A percentile compares a stretch with the other conserved stretches of the same genome.
phyloP scores from a whole-genome alignment of 2,888 invertebrate genomes.

The Drosophila picticornis region DNA sequence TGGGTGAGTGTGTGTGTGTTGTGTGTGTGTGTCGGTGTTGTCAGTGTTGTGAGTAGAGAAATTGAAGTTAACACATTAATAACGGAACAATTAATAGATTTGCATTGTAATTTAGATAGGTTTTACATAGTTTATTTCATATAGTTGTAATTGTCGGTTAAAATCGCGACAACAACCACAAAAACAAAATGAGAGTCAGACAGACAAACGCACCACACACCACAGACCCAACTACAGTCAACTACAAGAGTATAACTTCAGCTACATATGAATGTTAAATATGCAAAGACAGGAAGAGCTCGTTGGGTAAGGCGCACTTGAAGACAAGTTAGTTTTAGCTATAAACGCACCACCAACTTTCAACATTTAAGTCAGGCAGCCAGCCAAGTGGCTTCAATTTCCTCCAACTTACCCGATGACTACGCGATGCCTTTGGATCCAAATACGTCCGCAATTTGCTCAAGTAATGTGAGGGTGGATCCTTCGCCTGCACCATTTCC shows the following conservation, averaged over 20 bases:
- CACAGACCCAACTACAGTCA: constrained; percentile 18
- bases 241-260: constrained; percentile 21
- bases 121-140: background rate
- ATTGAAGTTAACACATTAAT: constrained; percentile 79
- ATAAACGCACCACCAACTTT: constrained; percentile 42
- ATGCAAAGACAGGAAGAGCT: constrained; percentile 25
- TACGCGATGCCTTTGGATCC: constrained; percentile 97
- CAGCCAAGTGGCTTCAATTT: constrained; percentile 5
- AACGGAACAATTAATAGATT: constrained; percentile 63
- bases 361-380: constrained; percentile 17
- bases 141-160: constrained; percentile 8
- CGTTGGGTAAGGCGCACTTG: constrained; percentile 6
- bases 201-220: constrained; percentile 55
- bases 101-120: constrained; percentile 27
- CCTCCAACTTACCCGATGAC: constrained; percentile 92
- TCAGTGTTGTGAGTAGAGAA: constrained; percentile 81
- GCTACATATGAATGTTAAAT: constrained; percentile 9
- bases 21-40: constrained; percentile 51
- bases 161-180: constrained; percentile 3
- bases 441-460: constrained; percentile 97
- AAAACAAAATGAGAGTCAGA: constrained; percentile 21
- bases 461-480: constrained; percentile 98
- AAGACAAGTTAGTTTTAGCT: constrained; percentile 26
- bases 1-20: constrained; percentile 29
- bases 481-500: constrained; percentile 99